These are phyloP conservation scores for Siniperca undulata DNA, from an alignment of 2,797 vertebrate genomes.

Conservation along the genomic window DNA sequence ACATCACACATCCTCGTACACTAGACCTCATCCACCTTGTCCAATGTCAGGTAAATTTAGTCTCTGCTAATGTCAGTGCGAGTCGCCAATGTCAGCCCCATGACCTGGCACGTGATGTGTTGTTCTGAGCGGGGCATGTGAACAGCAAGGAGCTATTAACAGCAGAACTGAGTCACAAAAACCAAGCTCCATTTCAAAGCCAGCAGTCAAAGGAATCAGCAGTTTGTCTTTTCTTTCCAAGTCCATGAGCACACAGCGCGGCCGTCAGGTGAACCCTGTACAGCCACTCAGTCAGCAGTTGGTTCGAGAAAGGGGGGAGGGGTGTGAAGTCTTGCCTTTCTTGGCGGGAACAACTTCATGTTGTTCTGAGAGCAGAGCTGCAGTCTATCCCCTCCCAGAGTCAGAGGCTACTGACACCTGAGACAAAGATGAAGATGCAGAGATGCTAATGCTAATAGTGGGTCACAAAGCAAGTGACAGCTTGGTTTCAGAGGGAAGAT, in stretches of 20 bases:
- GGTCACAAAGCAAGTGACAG: constrained; percentile 26
- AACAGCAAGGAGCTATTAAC: constrained; percentile 75
- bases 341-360: constrained; percentile 23
- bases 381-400: constrained; percentile 18
- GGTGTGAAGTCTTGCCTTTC: constrained; percentile 15
- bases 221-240: constrained; percentile 51
- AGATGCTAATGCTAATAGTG: constrained; percentile 25
- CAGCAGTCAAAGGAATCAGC: constrained; percentile 74
- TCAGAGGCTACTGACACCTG: constrained; percentile 41
- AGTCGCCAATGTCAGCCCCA: constrained; percentile 44
- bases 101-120: constrained; percentile 56
- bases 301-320: not conserved
- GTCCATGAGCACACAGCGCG: constrained; percentile 20
- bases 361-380: constrained; percentile 44
- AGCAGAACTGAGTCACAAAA: constrained; percentile 73
- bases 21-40: constrained; percentile 50
- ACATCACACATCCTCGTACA: constrained; percentile 10
- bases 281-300: constrained; percentile 40
- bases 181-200: constrained; percentile 70
- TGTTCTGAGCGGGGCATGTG: constrained; percentile 58
- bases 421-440: constrained; percentile 31
- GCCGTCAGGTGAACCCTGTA: constrained; percentile 40
- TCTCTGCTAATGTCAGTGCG: constrained; percentile 52
- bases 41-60: constrained; percentile 78
- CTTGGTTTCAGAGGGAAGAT: not conserved